phyloP scores from a whole-genome alignment of 2,113 vertebrate species.

The Pygoscelis adeliae region DNA sequence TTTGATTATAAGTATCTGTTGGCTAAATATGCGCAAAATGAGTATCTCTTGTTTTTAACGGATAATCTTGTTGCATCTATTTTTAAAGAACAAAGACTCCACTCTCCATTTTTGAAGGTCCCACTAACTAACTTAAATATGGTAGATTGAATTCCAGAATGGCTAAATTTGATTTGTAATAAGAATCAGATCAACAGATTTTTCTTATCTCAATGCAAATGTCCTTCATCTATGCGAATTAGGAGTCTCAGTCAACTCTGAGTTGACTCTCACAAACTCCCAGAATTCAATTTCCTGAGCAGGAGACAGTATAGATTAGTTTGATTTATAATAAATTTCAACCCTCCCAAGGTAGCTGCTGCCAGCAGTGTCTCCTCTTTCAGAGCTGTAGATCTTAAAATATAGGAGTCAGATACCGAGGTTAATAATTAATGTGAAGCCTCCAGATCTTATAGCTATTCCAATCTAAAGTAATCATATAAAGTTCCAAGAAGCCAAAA shows the following conservation, averaged over 20 bases:
- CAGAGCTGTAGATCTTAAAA: conserved; percentile 41
- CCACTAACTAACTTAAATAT: background rate
- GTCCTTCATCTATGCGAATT: background rate
- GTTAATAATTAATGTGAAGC: conserved; percentile 62
- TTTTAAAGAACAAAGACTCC: background rate
- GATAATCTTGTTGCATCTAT: background rate
- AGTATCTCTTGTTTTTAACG: background rate
- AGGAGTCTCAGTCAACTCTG: background rate
- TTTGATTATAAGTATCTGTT: conserved; percentile 30
- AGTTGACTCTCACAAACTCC: conserved; percentile 6
- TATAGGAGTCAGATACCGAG: conserved; percentile 5
- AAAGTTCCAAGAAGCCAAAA: conserved; percentile 28
- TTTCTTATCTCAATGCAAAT: conserved; percentile 34
- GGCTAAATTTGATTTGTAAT: conserved; percentile 8
- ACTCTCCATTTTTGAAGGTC: background rate
- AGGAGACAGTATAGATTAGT: conserved; percentile 50
- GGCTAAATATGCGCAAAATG: background rate
- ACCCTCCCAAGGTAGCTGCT: conserved; percentile 5
- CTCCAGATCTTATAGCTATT: conserved; percentile 29
- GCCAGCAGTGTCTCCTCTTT: conserved; percentile 13
- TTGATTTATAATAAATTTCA: conserved; percentile 60
- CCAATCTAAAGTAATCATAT: conserved; percentile 14
- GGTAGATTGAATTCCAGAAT: background rate
- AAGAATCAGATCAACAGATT: conserved; percentile 32
- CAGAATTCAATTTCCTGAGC: conserved; percentile 42